Conservation (phyloP, 2,113 vertebrate genomes). For the Cairina moschata region DNA sequence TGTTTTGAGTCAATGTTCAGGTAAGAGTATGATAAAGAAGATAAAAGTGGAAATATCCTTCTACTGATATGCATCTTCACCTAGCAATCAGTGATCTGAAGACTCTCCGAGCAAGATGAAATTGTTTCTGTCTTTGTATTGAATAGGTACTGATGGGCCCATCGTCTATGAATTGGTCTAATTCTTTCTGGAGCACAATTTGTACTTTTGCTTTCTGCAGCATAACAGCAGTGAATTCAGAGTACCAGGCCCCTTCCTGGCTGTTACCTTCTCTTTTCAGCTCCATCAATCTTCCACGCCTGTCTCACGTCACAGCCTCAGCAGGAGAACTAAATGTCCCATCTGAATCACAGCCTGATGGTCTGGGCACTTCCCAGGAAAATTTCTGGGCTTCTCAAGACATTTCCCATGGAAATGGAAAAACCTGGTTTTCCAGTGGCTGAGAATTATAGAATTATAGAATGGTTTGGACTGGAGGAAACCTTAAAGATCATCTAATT, state of each 20-base stretch:
- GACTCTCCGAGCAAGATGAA: not conserved
- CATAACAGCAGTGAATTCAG: not conserved
- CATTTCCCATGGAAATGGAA: not conserved
- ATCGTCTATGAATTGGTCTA: fast-evolving
- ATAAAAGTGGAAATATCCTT: not conserved
- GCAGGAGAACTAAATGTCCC: not conserved
- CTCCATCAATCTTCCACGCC: not conserved
- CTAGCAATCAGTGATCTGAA: not conserved
- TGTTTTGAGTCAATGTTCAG: not conserved
- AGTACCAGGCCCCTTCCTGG: not conserved
- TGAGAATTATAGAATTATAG: not conserved
- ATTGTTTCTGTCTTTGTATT: not conserved
- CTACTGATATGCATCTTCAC: not conserved
- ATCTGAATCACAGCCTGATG: not conserved
- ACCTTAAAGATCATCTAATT: not conserved
- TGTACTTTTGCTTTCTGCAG: not conserved
- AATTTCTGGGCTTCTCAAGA: not conserved
- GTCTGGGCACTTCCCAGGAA: not conserved
- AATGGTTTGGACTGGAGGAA: not conserved
- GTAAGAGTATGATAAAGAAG: not conserved
- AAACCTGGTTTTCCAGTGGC: not conserved
- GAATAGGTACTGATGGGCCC: not conserved
- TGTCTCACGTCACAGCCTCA: not conserved
- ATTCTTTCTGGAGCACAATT: not conserved
- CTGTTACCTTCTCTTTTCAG: not conserved